Evolutionary conservation across 2,113 vertebrate species (phyloP).

Genomic region (Heptranchias perlo): DNA sequence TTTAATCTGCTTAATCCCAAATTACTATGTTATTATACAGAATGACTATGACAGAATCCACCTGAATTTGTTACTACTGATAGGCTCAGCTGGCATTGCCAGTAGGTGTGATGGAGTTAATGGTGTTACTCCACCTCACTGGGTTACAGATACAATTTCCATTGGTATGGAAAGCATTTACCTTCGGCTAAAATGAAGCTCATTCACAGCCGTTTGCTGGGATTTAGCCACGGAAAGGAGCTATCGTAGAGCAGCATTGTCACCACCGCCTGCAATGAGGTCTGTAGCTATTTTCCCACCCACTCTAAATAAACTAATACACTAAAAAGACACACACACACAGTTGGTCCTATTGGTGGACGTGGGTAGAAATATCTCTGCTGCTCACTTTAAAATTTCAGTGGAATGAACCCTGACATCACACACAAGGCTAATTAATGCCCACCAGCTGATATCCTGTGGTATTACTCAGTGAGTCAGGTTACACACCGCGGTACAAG

Average conservation of each 20-base stretch:
- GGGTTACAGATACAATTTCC: not conserved
- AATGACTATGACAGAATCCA: not conserved
- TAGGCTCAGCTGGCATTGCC: not conserved
- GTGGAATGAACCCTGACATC: not conserved
- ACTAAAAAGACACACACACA: not conserved
- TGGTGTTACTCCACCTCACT: not conserved
- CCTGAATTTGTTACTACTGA: not conserved
- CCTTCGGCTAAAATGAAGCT: not conserved
- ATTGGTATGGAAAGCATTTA: not conserved
- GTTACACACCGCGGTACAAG: not conserved
- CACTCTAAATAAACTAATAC: not conserved
- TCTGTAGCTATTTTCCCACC: not conserved
- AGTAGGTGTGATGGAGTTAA: not conserved
- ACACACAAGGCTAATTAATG: not conserved
- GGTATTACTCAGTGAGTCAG: not conserved
- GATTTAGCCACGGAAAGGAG: not conserved
- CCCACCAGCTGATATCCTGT: not conserved
- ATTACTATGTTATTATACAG: not conserved
- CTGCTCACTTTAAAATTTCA: not conserved
- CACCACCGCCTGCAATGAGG: not conserved
- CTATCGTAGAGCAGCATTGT: not conserved
- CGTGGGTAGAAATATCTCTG: not conserved
- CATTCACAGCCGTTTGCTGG: not conserved
- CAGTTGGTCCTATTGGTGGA: not conserved
- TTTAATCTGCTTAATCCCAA: not conserved